Conservation (phyloP, 2,113 vertebrate species). For the Malurus elegans region DNA sequence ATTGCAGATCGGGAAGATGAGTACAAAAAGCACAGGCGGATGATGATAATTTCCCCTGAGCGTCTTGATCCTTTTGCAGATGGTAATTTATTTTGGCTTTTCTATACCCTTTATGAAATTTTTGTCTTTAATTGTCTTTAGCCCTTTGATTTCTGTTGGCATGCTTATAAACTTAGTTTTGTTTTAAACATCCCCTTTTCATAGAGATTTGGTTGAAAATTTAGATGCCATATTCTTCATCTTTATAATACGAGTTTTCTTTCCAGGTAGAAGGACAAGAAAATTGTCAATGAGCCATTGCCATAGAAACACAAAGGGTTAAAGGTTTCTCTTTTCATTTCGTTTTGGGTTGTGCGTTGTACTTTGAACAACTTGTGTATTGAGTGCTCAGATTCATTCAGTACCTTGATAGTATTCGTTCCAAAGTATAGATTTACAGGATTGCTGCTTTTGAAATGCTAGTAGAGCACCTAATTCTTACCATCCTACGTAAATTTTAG, state of each 20-base stretch:
- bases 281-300: conserved; percentile 82
- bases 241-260: conserved; percentile 84
- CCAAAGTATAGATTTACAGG: conserved; percentile 65
- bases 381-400: conserved; percentile 76
- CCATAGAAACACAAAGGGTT: conserved; percentile 87
- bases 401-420: conserved; percentile 73
- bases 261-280: conserved; percentile 86
- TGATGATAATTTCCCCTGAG: conserved; percentile 99
- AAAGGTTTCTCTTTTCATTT: conserved; percentile 85
- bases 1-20: conserved; percentile 97
- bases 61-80: conserved; percentile 99
- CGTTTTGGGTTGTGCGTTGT: conserved; percentile 81
- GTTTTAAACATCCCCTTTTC: conserved; percentile 73
- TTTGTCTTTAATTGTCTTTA: conserved; percentile 78
- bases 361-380: conserved; percentile 72
- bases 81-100: conserved; percentile 86
- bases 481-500: conserved; percentile 57
- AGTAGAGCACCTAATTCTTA: conserved; percentile 62
- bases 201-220: conserved; percentile 81
- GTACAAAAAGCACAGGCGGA: conserved; percentile 93
- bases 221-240: conserved; percentile 80
- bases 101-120: conserved; percentile 62
- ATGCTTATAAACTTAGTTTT: conserved; percentile 79
- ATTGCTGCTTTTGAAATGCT: conserved; percentile 75
- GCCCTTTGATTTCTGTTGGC: conserved; percentile 82